phyloP scores from a whole-genome alignment of 2,113 vertebrate species.

The Atherinomorus stipes region DNA sequence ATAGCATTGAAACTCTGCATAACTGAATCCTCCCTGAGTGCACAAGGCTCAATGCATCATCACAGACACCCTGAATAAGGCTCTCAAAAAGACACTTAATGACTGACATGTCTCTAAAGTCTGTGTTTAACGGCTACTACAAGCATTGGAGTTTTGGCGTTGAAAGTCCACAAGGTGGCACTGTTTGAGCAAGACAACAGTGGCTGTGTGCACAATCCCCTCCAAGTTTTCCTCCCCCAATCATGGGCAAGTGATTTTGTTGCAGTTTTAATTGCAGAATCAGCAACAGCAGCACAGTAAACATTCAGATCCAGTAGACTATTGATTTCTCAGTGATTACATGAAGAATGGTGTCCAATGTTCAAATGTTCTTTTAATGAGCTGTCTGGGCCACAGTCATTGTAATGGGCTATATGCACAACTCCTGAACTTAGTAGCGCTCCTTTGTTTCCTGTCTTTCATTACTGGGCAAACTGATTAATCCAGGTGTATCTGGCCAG shows the following conservation, averaged over 20 bases:
- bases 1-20: slow-evolving; percentile 70
- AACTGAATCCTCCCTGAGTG: slow-evolving; percentile 64
- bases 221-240: slow-evolving; percentile 47
- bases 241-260: slow-evolving; percentile 51
- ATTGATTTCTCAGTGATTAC: slow-evolving; percentile 60
- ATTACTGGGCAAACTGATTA: too few relatives aligned
- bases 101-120: slow-evolving; percentile 73
- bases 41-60: slow-evolving; percentile 60
- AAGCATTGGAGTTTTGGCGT: slow-evolving; percentile 70
- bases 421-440: too few relatives aligned
- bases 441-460: too few relatives aligned
- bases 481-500: too few relatives aligned
- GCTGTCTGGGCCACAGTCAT: slow-evolving; percentile 56
- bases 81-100: slow-evolving; percentile 67
- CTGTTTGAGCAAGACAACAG: slow-evolving; percentile 60
- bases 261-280: slow-evolving; percentile 67
- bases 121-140: slow-evolving; percentile 57
- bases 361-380: slow-evolving; percentile 73
- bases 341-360: slow-evolving; percentile 49
- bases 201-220: slow-evolving; percentile 41
- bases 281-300: slow-evolving; percentile 61
- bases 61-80: slow-evolving; percentile 50
- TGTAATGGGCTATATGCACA: too few relatives aligned
- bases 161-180: slow-evolving; percentile 71
- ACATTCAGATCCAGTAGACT: slow-evolving; percentile 60